Evolutionary conservation across 2,113 vertebrate species (phyloP).

Genomic region (Saimiri boliviensis): DNA sequence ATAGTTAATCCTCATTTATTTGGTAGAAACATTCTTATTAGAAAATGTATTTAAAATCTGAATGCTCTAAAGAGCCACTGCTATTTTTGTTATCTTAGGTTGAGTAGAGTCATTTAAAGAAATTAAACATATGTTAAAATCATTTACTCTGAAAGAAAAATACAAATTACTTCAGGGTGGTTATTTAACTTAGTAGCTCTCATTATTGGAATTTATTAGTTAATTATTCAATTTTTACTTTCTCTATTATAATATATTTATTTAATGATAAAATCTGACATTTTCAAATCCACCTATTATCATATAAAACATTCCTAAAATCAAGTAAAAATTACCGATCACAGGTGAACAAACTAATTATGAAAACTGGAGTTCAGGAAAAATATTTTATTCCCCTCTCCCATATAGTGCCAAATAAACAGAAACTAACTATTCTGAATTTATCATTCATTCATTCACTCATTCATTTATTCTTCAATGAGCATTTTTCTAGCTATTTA

Average conservation of each 20-base stretch:
- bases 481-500: background rate
- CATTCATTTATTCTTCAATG: background rate
- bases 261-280: background rate
- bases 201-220: background rate
- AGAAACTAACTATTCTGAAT: background rate
- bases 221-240: background rate
- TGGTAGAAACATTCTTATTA: background rate
- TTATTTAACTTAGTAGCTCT: constrained; percentile 2
- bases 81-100: background rate
- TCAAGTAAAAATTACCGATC: background rate
- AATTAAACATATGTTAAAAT: background rate
- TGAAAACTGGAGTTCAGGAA: background rate
- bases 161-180: background rate
- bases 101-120: background rate
- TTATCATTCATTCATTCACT: background rate
- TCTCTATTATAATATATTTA: background rate
- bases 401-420: too few relatives aligned
- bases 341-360: background rate
- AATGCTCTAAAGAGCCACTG: background rate
- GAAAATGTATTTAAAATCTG: background rate
- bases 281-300: background rate
- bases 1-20: background rate
- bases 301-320: background rate
- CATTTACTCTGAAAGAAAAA: background rate
- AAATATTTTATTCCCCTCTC: background rate